Percentiles rank a stretch among this genome's conserved stretches.
Evolutionary conservation across 2,888 invertebrate species (phyloP).

Genomic region (Chaetogeoica ovagalla): DNA sequence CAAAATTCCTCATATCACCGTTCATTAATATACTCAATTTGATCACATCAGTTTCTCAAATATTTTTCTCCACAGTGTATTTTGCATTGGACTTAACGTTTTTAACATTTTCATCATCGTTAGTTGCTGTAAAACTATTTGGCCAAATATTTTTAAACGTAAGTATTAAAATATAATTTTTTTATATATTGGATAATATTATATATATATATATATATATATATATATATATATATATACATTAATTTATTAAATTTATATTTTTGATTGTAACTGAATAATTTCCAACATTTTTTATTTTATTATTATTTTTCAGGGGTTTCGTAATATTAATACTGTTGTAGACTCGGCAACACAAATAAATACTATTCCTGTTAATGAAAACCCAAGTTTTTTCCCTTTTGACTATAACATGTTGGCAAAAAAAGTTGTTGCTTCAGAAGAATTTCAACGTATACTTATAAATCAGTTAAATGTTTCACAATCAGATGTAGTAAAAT

Average conservation of each 20-base stretch:
- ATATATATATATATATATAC: background rate
- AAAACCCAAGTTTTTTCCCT: constrained; percentile 3
- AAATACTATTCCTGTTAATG: constrained; percentile 16
- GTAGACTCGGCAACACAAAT: constrained; percentile 5
- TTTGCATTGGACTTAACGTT: constrained; percentile 38
- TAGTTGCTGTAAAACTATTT: constrained; percentile 23
- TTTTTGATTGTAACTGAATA: background rate
- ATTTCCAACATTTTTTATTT: background rate
- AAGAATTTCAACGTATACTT: constrained; percentile 39
- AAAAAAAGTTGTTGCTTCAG: constrained; percentile 36
- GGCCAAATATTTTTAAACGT: constrained; percentile 42
- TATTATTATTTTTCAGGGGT: background rate
- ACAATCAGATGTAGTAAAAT: constrained; percentile 25
- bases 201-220: background rate
- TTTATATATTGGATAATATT: background rate
- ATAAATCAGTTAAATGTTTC: constrained; percentile 41
- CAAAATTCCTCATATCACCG: constrained; percentile 40
- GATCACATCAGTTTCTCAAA: constrained; percentile 34
- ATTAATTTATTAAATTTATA: background rate
- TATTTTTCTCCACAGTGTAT: constrained; percentile 16
- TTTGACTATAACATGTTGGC: constrained; percentile 45
- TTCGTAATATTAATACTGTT: constrained; percentile 21
- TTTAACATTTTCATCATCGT: constrained; percentile 22
- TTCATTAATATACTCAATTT: constrained; percentile 43
- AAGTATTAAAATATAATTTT: background rate